phyloP scores from a whole-genome alignment of 2,797 vertebrate species.

The Hyperoplus lanceolatus region DNA sequence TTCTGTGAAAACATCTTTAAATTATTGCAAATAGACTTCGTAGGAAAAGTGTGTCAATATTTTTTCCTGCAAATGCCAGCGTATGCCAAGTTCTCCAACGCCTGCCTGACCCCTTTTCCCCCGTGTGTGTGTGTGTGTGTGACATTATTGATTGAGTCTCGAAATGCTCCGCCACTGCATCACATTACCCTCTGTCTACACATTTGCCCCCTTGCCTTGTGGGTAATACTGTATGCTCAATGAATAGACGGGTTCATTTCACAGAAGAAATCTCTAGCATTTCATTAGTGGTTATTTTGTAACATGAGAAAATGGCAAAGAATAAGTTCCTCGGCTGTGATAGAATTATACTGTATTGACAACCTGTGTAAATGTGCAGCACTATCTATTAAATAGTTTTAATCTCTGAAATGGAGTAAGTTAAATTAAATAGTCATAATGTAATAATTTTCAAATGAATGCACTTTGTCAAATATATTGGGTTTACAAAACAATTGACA shows the following conservation, averaged over 20 bases:
- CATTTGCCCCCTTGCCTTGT: conserved; percentile 1
- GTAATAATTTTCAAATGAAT: conserved; percentile 8
- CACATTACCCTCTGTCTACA: conserved; percentile 21
- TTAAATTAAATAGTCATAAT: not conserved
- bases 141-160: conserved; percentile 40
- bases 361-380: not conserved
- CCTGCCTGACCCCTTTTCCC: not conserved
- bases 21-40: conserved; percentile 31
- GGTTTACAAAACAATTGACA: not conserved
- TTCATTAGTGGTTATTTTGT: conserved; percentile 16
- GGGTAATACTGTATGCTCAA: conserved; percentile 12
- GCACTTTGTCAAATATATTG: not conserved
- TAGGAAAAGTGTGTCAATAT: not conserved
- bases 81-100: conserved; percentile 11
- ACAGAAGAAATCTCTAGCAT: conserved; percentile 11
- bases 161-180: conserved; percentile 26
- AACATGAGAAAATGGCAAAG: not conserved
- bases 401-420: not conserved
- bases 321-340: conserved; percentile 1
- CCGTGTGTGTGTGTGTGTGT: not conserved
- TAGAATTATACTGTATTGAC: not conserved
- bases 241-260: conserved; percentile 15
- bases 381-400: not conserved
- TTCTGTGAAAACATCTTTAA: conserved; percentile 10
- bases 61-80: conserved; percentile 41